Percentiles rank a stretch among this genome's conserved stretches.
phyloP scores from a whole-genome alignment of 2,888 invertebrate genomes.

The Lycaena phlaeas region DNA sequence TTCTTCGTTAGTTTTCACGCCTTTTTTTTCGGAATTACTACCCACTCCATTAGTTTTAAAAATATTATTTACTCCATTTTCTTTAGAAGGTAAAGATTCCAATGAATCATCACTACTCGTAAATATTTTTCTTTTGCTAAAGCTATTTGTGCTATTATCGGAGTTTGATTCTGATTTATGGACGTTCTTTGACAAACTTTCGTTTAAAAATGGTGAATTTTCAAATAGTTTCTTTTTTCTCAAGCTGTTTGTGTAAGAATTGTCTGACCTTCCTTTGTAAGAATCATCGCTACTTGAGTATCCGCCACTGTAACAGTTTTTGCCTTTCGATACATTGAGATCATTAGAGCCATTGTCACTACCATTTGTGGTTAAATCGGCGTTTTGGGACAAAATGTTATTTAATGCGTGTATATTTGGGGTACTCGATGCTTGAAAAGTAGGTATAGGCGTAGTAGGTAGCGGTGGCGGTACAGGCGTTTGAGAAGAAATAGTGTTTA shows the following conservation, averaged over 20 bases:
- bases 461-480: conserved; percentile 51
- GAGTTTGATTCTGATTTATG: conserved; percentile 36
- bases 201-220: conserved; percentile 40
- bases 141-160: conserved; percentile 47
- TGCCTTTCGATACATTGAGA: conserved; percentile 25
- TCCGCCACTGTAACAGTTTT: conserved; percentile 35
- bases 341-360: conserved; percentile 19
- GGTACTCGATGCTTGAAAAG: conserved; percentile 40
- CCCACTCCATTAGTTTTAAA: conserved; percentile 17
- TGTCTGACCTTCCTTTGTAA: conserved; percentile 40
- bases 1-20: conserved; percentile 28
- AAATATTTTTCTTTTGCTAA: conserved; percentile 53
- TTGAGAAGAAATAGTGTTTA: conserved; percentile 20
- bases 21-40: conserved; percentile 19
- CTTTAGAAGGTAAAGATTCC: conserved; percentile 23
- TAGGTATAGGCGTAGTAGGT: conserved; percentile 53
- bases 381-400: conserved; percentile 21
- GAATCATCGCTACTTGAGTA: conserved; percentile 41
- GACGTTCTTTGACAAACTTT: conserved; percentile 22
- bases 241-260: conserved; percentile 35
- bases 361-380: conserved; percentile 34
- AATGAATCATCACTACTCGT: conserved; percentile 39
- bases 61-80: conserved; percentile 20
- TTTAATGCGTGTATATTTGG: conserved; percentile 28
- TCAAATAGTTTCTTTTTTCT: conserved; percentile 37